Percentiles rank a stretch among this genome's conserved stretches.
Conservation (phyloP, 2,113 vertebrate genomes). For the Micronisus gabar region DNA sequence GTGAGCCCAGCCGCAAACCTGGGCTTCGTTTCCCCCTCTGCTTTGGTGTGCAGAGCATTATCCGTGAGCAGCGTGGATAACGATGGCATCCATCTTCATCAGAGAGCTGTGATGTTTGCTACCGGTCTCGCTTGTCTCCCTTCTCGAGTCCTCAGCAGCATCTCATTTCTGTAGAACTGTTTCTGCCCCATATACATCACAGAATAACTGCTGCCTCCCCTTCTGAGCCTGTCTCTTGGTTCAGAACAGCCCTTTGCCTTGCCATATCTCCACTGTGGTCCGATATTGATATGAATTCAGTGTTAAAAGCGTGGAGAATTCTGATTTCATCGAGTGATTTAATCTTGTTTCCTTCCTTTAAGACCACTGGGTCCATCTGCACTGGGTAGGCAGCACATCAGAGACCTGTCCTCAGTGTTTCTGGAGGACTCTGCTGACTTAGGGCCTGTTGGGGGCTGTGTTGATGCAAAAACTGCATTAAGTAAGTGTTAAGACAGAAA, state of each 20-base stretch:
- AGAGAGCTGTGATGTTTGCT: neutral
- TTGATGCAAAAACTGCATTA: neutral
- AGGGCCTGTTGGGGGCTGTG: neutral
- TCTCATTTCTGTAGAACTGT: neutral
- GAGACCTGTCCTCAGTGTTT: neutral
- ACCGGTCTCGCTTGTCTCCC: neutral
- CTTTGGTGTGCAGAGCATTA: fast-evolving
- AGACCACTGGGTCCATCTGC: neutral
- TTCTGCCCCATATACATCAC: neutral
- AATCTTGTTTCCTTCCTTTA: neutral
- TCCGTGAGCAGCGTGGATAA: fast-evolving
- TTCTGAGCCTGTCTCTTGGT: neutral
- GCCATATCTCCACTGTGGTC: neutral
- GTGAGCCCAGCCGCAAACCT: neutral
- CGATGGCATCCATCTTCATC: fast-evolving
- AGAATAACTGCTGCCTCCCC: neutral
- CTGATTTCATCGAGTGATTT: fast-evolving
- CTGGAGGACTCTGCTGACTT: neutral
- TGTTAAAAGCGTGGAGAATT: neutral
- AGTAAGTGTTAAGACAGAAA: neutral
- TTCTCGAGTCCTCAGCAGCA: neutral
- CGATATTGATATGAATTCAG: neutral
- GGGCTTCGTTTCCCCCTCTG: too few relatives aligned
- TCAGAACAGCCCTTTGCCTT: neutral
- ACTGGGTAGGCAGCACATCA: neutral